Conservation (phyloP, 2,113 vertebrate species). For the Heterotis niloticus region DNA sequence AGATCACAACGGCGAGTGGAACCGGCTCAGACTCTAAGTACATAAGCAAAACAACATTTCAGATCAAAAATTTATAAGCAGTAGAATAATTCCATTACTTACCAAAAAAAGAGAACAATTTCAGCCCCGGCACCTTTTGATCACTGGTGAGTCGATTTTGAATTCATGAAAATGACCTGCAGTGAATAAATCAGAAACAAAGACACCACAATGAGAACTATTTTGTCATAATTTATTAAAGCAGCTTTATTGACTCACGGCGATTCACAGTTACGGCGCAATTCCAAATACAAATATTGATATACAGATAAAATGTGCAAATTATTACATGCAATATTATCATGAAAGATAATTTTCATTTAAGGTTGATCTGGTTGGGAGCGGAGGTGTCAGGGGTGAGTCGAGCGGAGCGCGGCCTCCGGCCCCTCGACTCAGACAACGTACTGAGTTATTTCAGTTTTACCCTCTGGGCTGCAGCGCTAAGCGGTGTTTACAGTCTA, state of each 20-base stretch:
- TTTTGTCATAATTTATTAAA: background rate
- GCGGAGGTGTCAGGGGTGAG: background rate
- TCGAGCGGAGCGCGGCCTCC: background rate
- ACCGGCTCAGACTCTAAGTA: background rate
- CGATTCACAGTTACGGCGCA: too few relatives aligned
- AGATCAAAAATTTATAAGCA: conserved; percentile 21
- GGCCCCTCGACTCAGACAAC: too few relatives aligned
- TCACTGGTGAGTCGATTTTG: conserved; percentile 86
- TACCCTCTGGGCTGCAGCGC: conserved; percentile 43
- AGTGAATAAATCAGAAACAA: conserved; percentile 49
- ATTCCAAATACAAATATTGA: too few relatives aligned
- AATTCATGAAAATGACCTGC: conserved; percentile 96
- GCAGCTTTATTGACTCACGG: too few relatives aligned
- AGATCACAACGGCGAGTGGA: background rate
- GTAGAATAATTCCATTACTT: conserved; percentile 71
- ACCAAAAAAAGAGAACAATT: conserved; percentile 81
- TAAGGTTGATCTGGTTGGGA: too few relatives aligned
- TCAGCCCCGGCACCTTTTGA: conserved; percentile 87
- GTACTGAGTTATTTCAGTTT: conserved; percentile 29
- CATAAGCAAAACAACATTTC: too few relatives aligned
- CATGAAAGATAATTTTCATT: too few relatives aligned
- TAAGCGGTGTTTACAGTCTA: conserved; percentile 58
- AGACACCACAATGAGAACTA: conserved; percentile 1
- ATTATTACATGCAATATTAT: too few relatives aligned
- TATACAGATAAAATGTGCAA: too few relatives aligned